Evolutionary conservation across 1,140 invertebrate genomes (phyloP), one percentile per base, ranked within the genome.

Genomic region (Ylistrum balloti): DNA sequence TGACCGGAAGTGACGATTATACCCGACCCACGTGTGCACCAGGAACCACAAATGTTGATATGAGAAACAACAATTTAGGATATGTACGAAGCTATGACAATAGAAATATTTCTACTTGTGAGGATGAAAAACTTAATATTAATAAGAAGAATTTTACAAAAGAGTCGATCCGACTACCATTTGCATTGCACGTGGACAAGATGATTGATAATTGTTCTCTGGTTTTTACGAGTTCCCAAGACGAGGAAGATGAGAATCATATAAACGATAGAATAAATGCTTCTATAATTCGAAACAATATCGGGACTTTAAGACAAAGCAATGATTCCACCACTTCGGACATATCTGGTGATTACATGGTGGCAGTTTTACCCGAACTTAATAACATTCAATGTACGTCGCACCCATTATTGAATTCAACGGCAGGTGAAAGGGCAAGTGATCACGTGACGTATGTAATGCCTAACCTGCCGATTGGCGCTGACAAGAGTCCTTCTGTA

Each of bases 1-100:
- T 38, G 35, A 38, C 35, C 35, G 35, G 35, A 38, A 5, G 33
- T 38, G 28, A 32, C 86, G 88, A 88, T 32, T 34, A 22, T 88
- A 11, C 34, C 28, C n/a, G 28, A 86, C 33, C 87, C 34, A 85
- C 85, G 41, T 35, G 88, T 86, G 41, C 33, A 34, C 89, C 56
- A 85, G 33, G 35, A 45, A 10, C 74, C 87, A 41, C 32, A 74
- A n/a, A 13, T 32, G 48, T 38, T 88, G 13, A 15, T 56, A 56
- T 93, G n/a, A 85, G 90, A 20, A 92, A 91, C 85, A 93, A 93
- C 45, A 92, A 93, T 85, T 48, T 93, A 5, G 93, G 93, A 9
- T 93, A 93, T 85, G 45, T 91, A 13, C 86, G 92, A 56, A 87
- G 91, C n/a, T 91, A 91, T 87, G 92, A 91, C 41, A 93, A 93